Base-by-base conservation (phyloP, 2,888 invertebrate species). In the Graphium colonna region DNA sequence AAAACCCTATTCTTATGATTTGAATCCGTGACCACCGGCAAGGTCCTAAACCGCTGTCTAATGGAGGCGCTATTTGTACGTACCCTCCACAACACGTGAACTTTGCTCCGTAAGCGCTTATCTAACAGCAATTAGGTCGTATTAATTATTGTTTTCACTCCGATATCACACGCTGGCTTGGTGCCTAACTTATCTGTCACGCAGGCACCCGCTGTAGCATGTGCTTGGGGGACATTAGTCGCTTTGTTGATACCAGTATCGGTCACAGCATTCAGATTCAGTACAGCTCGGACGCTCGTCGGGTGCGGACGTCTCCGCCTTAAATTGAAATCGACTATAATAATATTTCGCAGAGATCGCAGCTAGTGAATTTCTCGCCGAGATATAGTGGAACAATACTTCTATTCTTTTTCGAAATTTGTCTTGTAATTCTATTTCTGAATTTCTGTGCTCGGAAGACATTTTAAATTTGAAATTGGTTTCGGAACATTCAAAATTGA, bases 111-210 rank as follows among this genome's bases (percentile, higher is more conserved):
- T 71, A 67, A 58, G 55, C 60, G 65, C 63, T 74, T 83, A 82
- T 84, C 80, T 59, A 39, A 39, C 59, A 71, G 68, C 76, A 82
- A 80, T 79, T 81, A 78, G 82, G 79, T 81, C 77, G 75, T 75
- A 71, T 71, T 75, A 75, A 74, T 79, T 75, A 76, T 70, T 74
- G 69, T 75, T 75, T 72, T 70, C 62, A 62, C 68, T 72, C 49
- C 62, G 60, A 64, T 68, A 71, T 63, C 64, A 59, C 63, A 60
- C 67, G 64, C 60, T 66, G 56, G 60, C 55, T 60, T 64, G 62
- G 60, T 70, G 63, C 52, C 56, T 52, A 56, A 57, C 64, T 74
- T 77, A 78, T 77, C 71, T 73, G 71, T 81, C 80, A 81, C 77
- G 77, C 75, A 61, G 64, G 60, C 51, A 63, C 63, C 60, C 62